Evolutionary conservation across 2,797 vertebrate genomes (phyloP).

Genomic region (Meriones psammophilus): DNA sequence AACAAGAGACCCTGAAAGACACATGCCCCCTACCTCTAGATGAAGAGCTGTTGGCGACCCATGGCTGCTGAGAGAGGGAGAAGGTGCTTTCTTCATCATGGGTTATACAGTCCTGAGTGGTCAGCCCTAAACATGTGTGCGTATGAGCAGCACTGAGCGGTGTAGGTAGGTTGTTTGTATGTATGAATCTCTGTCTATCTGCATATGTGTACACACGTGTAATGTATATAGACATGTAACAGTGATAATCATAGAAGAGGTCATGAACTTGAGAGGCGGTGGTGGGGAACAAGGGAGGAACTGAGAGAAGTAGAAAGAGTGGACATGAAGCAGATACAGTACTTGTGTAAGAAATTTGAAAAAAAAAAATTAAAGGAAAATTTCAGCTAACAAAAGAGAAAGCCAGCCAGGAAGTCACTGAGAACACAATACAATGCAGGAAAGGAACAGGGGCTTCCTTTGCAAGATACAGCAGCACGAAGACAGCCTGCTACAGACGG

Average conservation of each 20-base stretch:
- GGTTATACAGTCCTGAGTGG: not conserved
- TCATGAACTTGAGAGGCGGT: not conserved
- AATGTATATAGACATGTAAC: too few species aligned
- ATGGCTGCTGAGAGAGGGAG: not conserved
- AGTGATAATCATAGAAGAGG: not conserved
- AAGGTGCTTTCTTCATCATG: too few species aligned
- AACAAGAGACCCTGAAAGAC: not conserved
- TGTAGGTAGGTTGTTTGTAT: not conserved
- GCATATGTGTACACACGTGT: not conserved
- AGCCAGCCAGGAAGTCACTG: not conserved
- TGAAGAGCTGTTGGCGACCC: not conserved
- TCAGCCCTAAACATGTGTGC: not conserved
- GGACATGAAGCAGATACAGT: not conserved
- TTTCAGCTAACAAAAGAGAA: constrained; percentile 5
- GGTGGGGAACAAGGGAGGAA: not conserved
- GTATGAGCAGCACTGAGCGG: not conserved
- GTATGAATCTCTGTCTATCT: not conserved
- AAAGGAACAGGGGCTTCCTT: too few species aligned
- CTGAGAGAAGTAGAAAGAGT: not conserved
- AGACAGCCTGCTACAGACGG: not conserved
- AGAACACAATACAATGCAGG: not conserved
- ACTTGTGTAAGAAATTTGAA: not conserved
- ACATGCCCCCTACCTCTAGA: not conserved
- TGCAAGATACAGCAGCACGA: not conserved
- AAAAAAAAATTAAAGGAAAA: constrained; percentile 37